Conservation (phyloP, 53 echinoderm and acorn worm species). For the Arbacia lixula region DNA sequence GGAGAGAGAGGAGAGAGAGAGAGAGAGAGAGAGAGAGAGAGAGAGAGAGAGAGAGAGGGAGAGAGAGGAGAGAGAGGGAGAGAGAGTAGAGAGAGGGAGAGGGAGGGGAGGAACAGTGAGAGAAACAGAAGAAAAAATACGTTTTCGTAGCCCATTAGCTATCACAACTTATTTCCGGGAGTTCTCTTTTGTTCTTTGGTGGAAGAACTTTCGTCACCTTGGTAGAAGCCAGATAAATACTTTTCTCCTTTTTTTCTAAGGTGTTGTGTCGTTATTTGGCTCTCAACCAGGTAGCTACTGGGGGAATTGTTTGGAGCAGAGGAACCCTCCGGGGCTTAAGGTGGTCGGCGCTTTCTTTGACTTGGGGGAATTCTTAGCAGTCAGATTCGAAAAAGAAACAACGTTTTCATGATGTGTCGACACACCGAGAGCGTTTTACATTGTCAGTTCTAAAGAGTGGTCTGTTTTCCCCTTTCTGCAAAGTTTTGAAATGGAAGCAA, state of each 20-base stretch:
- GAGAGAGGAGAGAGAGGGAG: background rate
- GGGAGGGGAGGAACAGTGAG: background rate
- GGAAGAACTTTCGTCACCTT: slow-evolving; percentile 27
- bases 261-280: background rate
- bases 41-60: too few relatives aligned
- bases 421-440: slow-evolving; percentile 17
- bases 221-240: slow-evolving; percentile 16
- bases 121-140: background rate
- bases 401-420: background rate
- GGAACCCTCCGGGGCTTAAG: background rate
- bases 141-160: slow-evolving; percentile 8
- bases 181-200: background rate
- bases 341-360: background rate
- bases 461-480: too few relatives aligned
- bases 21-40: too few relatives aligned
- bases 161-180: slow-evolving; percentile 32
- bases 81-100: background rate
- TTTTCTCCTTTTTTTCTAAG: background rate
- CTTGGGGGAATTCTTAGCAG: slow-evolving; percentile 35
- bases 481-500: too few relatives aligned
- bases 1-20: too few relatives aligned
- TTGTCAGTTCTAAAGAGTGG: too few relatives aligned
- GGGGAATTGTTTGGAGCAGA: background rate
- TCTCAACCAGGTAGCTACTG: background rate
- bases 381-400: slow-evolving; percentile 23